Base-by-base conservation (phyloP, 2,888 invertebrate genomes). In the Nycteola revayana region DNA sequence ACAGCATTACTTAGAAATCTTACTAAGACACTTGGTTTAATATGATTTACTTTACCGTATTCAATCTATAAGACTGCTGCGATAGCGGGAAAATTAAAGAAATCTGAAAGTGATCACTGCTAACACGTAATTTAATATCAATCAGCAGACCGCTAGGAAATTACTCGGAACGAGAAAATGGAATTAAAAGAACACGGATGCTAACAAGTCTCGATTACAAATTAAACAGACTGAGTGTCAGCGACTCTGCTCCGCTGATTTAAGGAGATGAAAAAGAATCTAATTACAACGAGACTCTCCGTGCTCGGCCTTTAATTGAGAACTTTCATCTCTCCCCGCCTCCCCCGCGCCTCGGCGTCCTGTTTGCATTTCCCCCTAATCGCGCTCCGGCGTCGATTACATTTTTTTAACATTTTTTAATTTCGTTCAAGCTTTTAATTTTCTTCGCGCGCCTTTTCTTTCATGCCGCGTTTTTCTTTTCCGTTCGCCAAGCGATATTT, bases 131-230 rank as follows among this genome's bases (percentile, higher is more conserved):
- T 80, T 78, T 66, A 72, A 79, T 80, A 80, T 70, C 73, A 79
- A 78, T 81, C 73, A 77, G 56, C 42, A 42, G 61, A 53, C 59
- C 57, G 52, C 59, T 49, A 58, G 62, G 65, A 70, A 71, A 70
- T 72, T 64, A 60, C 57, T 63, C 52, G 41, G 50, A 58, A 69
- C 62, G 73, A 71, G 72, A 71, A 72, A 82, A 84, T 77, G 46
- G 72, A 80, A 82, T 83, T 81, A 79, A 77, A 79, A 73, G 72
- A 74, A 77, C 69, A 65, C 70, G 68, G 74, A 72, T 74, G 78
- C 78, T 83, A 87, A 85, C 81, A 82, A 83, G 84, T 81, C 79
- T 86, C 86, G 80, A 77, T 87, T 87, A 84, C 88, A 87, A 87
- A 87, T 87, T 84, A 87, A 84, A 83, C 82, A 77, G 79, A 63